Conservation (phyloP, 1,140 invertebrate genomes). For the Bombyx mori region DNA sequence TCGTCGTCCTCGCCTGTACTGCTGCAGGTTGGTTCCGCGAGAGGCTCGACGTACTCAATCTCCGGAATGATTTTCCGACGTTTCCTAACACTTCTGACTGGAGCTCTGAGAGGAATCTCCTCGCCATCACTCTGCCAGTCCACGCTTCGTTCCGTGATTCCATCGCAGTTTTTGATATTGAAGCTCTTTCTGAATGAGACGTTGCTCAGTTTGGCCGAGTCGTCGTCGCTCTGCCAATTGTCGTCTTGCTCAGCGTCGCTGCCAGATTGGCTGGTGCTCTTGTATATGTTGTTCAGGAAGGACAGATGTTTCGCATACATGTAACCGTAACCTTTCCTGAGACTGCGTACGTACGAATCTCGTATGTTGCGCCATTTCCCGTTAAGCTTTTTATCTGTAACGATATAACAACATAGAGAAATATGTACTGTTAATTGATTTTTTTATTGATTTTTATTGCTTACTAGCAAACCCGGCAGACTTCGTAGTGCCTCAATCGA, state of each 20-base stretch:
- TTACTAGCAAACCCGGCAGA: too few species aligned
- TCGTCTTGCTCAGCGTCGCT: constrained; percentile 19
- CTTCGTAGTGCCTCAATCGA: too few species aligned
- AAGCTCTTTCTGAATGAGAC: constrained; percentile 3
- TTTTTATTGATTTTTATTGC: too few species aligned
- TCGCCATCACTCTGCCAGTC: constrained; percentile 23
- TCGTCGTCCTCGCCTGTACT: constrained; percentile 33
- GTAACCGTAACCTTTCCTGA: constrained; percentile 29
- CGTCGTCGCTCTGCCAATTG: constrained; percentile 10
- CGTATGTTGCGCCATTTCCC: constrained; percentile 51
- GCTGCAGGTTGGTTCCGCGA: constrained; percentile 14
- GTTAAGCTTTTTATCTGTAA: constrained; percentile 37
- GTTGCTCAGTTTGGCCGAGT: constrained; percentile 14
- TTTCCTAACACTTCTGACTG: constrained; percentile 15
- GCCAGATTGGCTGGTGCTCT: constrained; percentile 15
- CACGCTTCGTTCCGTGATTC: background rate
- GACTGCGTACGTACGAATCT: constrained; percentile 41
- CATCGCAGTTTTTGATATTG: constrained; percentile 3
- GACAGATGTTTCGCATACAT: constrained; percentile 35
- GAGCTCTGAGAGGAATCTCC: constrained; percentile 15
- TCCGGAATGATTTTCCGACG: constrained; percentile 13
- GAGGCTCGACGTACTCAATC: constrained; percentile 29
- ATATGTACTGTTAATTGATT: too few species aligned
- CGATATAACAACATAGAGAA: background rate
- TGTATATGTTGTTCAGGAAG: constrained; percentile 37